Evolutionary conservation across 2,113 vertebrate genomes (phyloP).

Genomic region (Ancistrus triradiatus): DNA sequence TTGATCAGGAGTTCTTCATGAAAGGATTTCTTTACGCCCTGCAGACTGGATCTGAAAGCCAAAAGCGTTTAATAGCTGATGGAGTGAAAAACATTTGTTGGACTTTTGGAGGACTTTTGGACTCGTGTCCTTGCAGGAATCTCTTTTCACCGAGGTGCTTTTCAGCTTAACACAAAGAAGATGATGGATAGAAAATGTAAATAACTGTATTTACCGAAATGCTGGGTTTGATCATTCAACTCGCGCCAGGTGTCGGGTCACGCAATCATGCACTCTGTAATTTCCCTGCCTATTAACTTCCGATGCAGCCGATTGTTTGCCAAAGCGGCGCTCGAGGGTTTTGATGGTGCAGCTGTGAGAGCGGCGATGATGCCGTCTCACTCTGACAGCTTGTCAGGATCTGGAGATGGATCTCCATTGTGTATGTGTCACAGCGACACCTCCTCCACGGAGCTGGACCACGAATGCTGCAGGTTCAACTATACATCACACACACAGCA

Average conservation of each 20-base stretch:
- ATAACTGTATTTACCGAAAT: conserved; percentile 11
- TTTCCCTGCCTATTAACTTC: conserved; percentile 9
- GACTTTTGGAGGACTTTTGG: too few species aligned
- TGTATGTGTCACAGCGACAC: conserved; percentile 8
- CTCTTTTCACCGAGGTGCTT: too few species aligned
- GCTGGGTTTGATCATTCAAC: conserved; percentile 5
- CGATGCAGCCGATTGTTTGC: neutral
- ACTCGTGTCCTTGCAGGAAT: too few species aligned
- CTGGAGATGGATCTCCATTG: neutral
- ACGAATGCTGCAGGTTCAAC: too few species aligned
- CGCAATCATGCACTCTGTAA: neutral
- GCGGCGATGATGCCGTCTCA: neutral
- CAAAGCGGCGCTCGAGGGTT: too few species aligned
- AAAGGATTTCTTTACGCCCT: too few species aligned
- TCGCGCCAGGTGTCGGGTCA: conserved; percentile 6
- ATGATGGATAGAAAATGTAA: neutral
- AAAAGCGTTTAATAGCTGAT: too few species aligned
- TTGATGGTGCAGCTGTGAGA: conserved; percentile 10
- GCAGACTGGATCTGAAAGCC: too few species aligned
- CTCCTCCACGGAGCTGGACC: neutral
- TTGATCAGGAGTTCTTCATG: too few species aligned
- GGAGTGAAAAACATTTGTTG: too few species aligned
- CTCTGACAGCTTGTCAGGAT: conserved; percentile 8
- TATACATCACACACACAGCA: too few species aligned
- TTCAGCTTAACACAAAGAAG: neutral